These are phyloP conservation scores for Drosophila heteroneura DNA, from an alignment of 2,888 invertebrate genomes.

Conservation along the genomic window DNA sequence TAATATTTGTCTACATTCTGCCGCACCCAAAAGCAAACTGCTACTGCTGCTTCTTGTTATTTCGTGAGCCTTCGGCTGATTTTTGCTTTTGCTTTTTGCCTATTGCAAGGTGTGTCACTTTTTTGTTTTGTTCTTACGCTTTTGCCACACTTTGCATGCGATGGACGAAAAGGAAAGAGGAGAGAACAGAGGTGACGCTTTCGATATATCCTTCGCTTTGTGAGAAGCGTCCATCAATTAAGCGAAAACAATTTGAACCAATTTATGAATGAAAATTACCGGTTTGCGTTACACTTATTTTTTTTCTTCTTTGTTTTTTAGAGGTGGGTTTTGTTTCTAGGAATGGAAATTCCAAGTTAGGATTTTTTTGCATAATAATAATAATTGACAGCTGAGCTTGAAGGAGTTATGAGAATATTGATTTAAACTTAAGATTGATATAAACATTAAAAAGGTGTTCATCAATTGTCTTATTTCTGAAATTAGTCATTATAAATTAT, in stretches of 20 bases:
- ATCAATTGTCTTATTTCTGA: background rate
- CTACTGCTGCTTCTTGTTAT: constrained; percentile 17
- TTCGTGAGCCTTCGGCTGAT: constrained; percentile 29
- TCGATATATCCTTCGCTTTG: constrained; percentile 25
- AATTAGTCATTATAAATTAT: background rate
- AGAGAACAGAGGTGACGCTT: constrained; percentile 7
- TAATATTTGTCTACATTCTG: constrained; percentile 50
- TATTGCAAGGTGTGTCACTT: constrained; percentile 79
- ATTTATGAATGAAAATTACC: constrained; percentile 74
- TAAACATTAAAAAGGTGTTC: background rate
- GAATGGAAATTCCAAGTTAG: background rate
- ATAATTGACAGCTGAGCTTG: background rate
- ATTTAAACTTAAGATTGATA: background rate
- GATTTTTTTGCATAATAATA: background rate
- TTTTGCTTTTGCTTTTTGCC: constrained; percentile 34
- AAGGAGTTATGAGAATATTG: background rate
- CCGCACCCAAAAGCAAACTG: constrained; percentile 74
- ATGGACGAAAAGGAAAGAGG: background rate
- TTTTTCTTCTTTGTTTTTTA: background rate
- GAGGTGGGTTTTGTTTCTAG: background rate
- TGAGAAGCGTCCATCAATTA: constrained; percentile 43
- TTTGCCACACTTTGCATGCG: constrained; percentile 46
- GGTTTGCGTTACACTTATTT: constrained; percentile 30
- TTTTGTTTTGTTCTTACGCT: constrained; percentile 78
- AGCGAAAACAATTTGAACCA: constrained; percentile 59